Evolutionary conservation across 2,113 vertebrate genomes (phyloP), one percentile per base, ranked within the genome.

Genomic region (Oostethus manadensis): DNA sequence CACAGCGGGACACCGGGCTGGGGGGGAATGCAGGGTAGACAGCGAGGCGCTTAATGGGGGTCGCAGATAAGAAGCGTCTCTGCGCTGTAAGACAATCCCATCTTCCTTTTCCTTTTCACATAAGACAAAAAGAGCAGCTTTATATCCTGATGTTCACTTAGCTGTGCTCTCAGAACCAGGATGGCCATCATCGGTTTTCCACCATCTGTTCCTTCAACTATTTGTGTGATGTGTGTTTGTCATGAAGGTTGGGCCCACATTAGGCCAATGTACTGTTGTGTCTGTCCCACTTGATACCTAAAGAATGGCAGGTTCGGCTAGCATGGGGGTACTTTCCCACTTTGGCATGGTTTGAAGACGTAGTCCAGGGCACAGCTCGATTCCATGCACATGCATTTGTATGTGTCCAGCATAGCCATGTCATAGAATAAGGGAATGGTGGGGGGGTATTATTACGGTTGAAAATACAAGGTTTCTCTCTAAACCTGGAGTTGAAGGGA

Each of bases 21-120:
- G 47, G 51, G 23, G 16, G 51, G 26, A 16, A 20, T n/a, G 38
- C 10, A 38, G 51, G 33, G 51, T 35, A 33, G 60, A 29, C 51
- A 51, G 56, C 45, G 14, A 17, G 48, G 45, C 50, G 70, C 58
- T 71, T 72, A 79, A 70, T 80, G 76, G 72, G 81, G 38, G 78
- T 79, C 78, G 73, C 45, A 77, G 84, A 86, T 85, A 86, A 83
- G 67, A 73, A 80, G 74, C 75, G 82, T 86, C 84, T 86, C 82
- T 80, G 68, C 47, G 8, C 66, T 78, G 84, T 80, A 86, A 86
- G 82, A 77, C 74, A 82, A 86, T 86, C 75, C 78, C 70, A 56
- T 58, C 72, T 69, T 63, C 69, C 62, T 50, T 63, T 56, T 73
- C 62, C 70, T 74, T 64, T 71, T 63, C 62, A 72, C 74, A 84